Conservation (phyloP, 2,113 vertebrate species). For the Anhinga anhinga region DNA sequence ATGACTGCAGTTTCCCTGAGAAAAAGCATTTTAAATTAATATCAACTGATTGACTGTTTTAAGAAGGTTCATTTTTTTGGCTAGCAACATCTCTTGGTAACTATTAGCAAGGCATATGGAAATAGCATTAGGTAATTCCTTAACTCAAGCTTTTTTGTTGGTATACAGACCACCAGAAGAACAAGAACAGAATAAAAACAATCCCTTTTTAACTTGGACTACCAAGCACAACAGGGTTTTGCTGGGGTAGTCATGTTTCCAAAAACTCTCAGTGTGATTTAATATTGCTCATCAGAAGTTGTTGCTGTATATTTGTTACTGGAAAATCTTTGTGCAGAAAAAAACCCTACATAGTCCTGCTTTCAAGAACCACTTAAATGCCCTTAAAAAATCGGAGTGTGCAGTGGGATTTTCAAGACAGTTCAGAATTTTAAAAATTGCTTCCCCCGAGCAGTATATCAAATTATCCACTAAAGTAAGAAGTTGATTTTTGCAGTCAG, state of each 20-base stretch:
- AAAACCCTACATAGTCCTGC: background rate
- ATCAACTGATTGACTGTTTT: background rate
- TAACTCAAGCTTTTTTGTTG: background rate
- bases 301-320: background rate
- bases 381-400: no score
- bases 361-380: background rate
- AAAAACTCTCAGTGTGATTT: background rate
- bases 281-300: background rate
- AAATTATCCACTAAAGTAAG: background rate
- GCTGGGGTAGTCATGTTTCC: background rate
- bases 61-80: background rate
- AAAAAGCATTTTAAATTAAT: background rate
- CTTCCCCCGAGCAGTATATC: background rate
- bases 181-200: background rate
- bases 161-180: background rate
- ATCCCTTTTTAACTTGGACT: background rate
- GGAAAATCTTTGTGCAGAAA: background rate
- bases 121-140: background rate
- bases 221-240: background rate
- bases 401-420: background rate
- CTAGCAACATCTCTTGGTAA: background rate
- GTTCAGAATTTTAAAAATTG: background rate
- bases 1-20: background rate
- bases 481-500: background rate
- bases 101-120: background rate